phyloP scores from a whole-genome alignment of 2,888 invertebrate species.

The Agonum fuliginosum region DNA sequence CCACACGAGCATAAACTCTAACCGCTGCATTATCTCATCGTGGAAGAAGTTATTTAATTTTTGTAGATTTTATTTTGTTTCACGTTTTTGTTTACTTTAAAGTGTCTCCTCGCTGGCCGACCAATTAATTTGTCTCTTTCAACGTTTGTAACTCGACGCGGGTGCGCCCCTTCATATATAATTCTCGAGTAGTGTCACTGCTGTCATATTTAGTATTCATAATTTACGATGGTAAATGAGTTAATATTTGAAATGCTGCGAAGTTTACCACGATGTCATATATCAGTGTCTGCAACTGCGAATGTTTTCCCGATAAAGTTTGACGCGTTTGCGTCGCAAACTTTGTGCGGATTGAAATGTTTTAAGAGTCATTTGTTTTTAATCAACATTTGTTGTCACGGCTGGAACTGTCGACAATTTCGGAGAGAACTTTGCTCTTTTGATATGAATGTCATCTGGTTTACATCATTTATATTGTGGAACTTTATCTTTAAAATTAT shows the following conservation, averaged over 20 bases:
- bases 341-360: conserved; percentile 46
- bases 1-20: no score
- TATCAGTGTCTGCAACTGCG: conserved; percentile 17
- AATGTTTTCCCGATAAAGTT: conserved; percentile 41
- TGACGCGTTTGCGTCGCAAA: conserved; percentile 15
- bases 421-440: conserved; percentile 28
- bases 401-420: conserved; percentile 20
- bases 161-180: conserved; percentile 35
- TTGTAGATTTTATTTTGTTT: no score
- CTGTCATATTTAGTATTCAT: conserved; percentile 48
- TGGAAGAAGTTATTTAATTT: no score
- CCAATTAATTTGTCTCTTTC: conserved; percentile 45
- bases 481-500: conserved; percentile 18
- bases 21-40: no score
- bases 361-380: conserved; percentile 51
- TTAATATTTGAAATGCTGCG: conserved; percentile 48
- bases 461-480: conserved; percentile 28
- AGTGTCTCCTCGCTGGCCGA: conserved; percentile 13
- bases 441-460: conserved; percentile 40
- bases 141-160: conserved; percentile 26
- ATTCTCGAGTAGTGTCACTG: conserved; percentile 28
- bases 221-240: conserved; percentile 44
- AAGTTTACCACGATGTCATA: conserved; percentile 40
- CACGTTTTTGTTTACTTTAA: no score
- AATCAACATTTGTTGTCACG: conserved; percentile 48